Evolutionary conservation across 2,113 vertebrate genomes (phyloP), one percentile per base, ranked within the genome.

Genomic region (Rhodinocichla rosea): DNA sequence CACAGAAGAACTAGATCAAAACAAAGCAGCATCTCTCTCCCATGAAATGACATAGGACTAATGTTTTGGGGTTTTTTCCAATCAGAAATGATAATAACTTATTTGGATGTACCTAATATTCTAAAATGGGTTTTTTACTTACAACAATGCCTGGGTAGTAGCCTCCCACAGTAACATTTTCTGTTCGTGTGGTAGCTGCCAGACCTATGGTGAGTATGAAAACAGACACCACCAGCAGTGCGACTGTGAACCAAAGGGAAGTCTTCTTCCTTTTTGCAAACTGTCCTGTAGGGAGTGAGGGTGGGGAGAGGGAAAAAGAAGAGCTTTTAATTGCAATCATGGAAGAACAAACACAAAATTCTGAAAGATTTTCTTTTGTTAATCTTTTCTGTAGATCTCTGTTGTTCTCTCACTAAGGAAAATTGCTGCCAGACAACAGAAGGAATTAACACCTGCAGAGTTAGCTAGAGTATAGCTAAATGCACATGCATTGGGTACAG

Each of bases 71-170:
- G n/a, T 6, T 15, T 37, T 32, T 7, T 20, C 4, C 28, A 37
- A 8, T 35, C 26, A n/a, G n/a, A n/a, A n/a, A 15, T 63, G 27
- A 35, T 37, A 74, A 82, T 42, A 49, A 57, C 28, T 76, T 68
- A 73, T n/a, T 44, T 67, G 18, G n/a, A 59, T 60, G 18, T 18
- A 86, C 5, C 23, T 5, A 76, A 64, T 40, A 87, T 39, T 55
- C 13, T 79, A 82, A 87, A 90, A 57, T 50, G 67, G 5, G 4
- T 3, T 28, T 42, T 96, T 63, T 88, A 98, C 99, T 99, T 97
- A 99, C 99, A 13, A 98, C 98, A n/a, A 99, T 99, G 69, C 99
- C 99, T 1, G 99, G 98, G 92, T 99, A 99, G 97, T 99, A 99
- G 83, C 99, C 99, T 55, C 99, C 98, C 18, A 99, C 99, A 0